phyloP scores from a whole-genome alignment of 1,140 invertebrate genomes.

The Brachionus asplanchnoidis region DNA sequence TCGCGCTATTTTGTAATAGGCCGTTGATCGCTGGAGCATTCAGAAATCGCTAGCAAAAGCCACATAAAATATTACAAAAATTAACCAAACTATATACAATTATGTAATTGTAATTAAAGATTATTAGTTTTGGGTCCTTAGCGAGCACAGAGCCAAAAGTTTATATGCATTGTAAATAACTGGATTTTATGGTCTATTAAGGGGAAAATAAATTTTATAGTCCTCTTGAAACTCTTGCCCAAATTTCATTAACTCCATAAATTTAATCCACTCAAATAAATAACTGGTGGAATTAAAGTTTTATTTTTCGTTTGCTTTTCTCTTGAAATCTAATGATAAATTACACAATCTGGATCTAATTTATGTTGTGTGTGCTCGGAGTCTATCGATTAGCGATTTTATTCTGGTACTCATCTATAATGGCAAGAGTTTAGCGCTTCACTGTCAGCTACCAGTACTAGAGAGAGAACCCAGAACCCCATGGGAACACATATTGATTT shows the following conservation, averaged over 20 bases:
- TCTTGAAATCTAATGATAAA: constrained; percentile 7
- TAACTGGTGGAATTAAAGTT: background rate
- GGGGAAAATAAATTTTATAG: constrained; percentile 17
- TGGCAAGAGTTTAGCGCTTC: background rate
- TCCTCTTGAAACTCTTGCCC: constrained; percentile 1
- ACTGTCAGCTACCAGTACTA: background rate
- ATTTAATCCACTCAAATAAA: background rate
- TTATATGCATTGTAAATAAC: background rate
- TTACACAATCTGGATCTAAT: constrained; percentile 26
- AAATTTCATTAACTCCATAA: constrained; percentile 6
- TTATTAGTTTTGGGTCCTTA: background rate
- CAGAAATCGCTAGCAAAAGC: background rate
- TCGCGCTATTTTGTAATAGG: background rate
- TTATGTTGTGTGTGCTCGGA: background rate
- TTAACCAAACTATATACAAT: constrained; percentile 14
- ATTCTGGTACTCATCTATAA: background rate
- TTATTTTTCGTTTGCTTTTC: background rate
- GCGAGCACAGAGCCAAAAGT: background rate
- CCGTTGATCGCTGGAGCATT: constrained; percentile 1
- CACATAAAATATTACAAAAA: constrained; percentile 27
- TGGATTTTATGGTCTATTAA: constrained; percentile 33
- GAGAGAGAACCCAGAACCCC: background rate
- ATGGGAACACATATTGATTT: background rate
- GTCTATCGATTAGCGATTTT: background rate
- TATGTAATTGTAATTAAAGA: constrained; percentile 29